Evolutionary conservation across 2,797 vertebrate genomes (phyloP), one percentile per base, ranked within the genome.

Genomic region (Arnoldichthys spilopterus): DNA sequence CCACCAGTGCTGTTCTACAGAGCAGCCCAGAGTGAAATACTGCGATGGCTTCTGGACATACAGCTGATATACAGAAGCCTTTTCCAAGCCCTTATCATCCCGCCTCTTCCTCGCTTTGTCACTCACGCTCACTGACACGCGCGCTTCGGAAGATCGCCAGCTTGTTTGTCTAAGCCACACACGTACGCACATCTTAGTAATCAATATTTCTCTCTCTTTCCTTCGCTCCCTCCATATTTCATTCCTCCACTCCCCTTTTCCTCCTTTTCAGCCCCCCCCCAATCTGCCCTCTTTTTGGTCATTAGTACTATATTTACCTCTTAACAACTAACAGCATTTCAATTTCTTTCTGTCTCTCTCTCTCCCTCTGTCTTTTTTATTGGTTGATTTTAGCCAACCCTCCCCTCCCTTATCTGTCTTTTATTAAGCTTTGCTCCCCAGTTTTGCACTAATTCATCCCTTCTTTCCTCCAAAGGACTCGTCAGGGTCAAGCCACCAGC

Each of bases 81-180:
- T 37, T 68, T 9, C 37, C 20, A 26, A 64, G 24, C 12, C 34
- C 59, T 66, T 37, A 49, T 51, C 8, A 18, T 18, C 22, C 32
- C 16, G 15, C 18, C 20, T 37, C 34, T 26, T 15, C 30, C 28
- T 58, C 64, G 20, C 63, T 26, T 40, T 47, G 43, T 66, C 77
- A 61, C 45, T 70, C 77, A 72, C 49, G 77, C 40, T 49, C 20
- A 20, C 66, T 43, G 40, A 74, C 67, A 68, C 61, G 76, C 28
- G 67, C 72, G 72, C 30, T 69, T 78, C 69, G 73, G 69, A 84
- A 85, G 77, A 84, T 88, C 75, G 86, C 76, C 77, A 77, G 82
- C 82, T 77, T 87, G 81, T 92, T 93, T 93, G 88, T 90, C 89
- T 89, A 93, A 86, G 89, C 92, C 86, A 85, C 89, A 92, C 92